phyloP scores from a whole-genome alignment of 2,113 vertebrate genomes.

The Morphnarchus princeps region DNA sequence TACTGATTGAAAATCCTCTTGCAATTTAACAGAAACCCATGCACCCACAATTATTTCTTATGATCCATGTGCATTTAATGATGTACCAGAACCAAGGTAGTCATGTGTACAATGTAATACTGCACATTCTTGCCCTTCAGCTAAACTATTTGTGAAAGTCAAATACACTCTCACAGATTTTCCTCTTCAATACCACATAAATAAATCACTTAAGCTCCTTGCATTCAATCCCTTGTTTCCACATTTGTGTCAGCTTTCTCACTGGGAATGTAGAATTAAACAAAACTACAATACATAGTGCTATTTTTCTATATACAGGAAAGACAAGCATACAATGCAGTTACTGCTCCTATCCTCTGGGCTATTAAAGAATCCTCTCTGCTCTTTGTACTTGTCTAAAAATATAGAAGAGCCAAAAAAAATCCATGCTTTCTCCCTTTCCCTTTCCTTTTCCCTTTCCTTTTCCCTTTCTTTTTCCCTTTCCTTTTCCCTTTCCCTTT shows the following conservation, averaged over 20 bases:
- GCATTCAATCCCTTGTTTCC: background rate
- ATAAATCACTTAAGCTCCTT: background rate
- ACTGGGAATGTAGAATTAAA: background rate
- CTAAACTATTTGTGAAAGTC: background rate
- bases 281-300: background rate
- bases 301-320: background rate
- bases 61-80: background rate
- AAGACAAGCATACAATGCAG: background rate
- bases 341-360: background rate
- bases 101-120: background rate
- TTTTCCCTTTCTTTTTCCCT: no score
- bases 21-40: background rate
- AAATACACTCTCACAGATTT: background rate
- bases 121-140: background rate
- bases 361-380: background rate
- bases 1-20: background rate
- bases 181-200: background rate
- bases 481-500: no score
- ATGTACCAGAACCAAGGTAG: background rate
- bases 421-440: background rate
- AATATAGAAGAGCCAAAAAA: background rate
- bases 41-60: background rate
- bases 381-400: background rate
- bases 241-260: background rate
- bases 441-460: no score